These are phyloP conservation scores for Setipinna tenuifilis DNA, from an alignment of 2,797 vertebrate genomes.

Conservation along the genomic window DNA sequence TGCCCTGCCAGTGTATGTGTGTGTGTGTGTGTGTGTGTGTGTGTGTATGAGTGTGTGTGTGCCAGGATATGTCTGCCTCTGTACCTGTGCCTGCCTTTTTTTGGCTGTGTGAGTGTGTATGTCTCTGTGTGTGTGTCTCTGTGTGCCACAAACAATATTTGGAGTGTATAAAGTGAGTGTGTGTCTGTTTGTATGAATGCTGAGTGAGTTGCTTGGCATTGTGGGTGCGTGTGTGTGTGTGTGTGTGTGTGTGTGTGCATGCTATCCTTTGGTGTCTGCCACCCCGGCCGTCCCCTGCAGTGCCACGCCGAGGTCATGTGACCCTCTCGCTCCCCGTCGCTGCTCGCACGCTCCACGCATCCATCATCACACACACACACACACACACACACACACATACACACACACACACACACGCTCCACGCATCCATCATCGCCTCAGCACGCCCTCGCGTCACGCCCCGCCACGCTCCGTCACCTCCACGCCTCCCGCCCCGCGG, in stretches of 20 bases:
- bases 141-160: neutral
- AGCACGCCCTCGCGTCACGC: conserved; percentile 32
- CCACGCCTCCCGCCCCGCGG: neutral
- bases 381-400: too few species aligned
- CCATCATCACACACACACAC: neutral
- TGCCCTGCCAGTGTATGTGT: conserved; percentile 47
- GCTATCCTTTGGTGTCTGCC: neutral
- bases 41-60: conserved; percentile 32
- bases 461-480: conserved; percentile 3
- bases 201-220: neutral
- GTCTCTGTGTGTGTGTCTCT: neutral
- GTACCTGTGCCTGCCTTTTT: neutral
- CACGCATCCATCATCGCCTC: conserved; percentile 55
- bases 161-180: neutral
- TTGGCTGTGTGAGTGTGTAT: neutral
- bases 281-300: neutral
- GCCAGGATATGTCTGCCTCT: neutral
- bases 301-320: neutral
- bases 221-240: conserved; percentile 21
- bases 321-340: neutral
- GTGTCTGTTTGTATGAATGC: neutral
- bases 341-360: neutral
- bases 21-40: conserved; percentile 41
- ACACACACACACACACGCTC: too few species aligned
- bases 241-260: neutral